Conservation (phyloP, 2,113 vertebrate species). For the Sinocyclocheilus anshuiensis region DNA sequence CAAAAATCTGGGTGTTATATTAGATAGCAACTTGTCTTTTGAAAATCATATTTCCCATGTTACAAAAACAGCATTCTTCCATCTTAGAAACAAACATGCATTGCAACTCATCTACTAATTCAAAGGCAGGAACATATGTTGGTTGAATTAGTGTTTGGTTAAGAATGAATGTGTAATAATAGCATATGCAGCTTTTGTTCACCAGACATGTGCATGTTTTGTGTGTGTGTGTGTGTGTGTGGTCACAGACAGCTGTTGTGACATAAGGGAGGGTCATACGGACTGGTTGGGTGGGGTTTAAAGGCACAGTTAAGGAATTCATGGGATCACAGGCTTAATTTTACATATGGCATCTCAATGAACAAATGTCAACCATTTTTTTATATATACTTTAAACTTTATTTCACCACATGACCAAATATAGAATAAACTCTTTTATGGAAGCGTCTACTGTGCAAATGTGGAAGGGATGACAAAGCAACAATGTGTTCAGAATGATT, state of each 20-base stretch:
- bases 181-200: not conserved
- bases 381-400: not conserved
- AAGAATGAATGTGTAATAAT: conserved; percentile 7
- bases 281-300: not conserved
- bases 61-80: too few relatives aligned
- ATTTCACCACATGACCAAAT: conserved; percentile 8
- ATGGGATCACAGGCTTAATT: not conserved
- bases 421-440: conserved; percentile 9
- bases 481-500: not conserved
- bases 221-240: not conserved
- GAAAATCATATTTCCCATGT: too few relatives aligned
- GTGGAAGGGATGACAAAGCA: not conserved
- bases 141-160: not conserved
- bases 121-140: not conserved
- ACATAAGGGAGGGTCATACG: not conserved
- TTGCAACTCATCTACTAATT: not conserved
- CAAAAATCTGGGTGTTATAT: too few relatives aligned
- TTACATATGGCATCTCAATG: not conserved
- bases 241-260: not conserved
- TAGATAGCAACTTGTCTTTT: too few relatives aligned
- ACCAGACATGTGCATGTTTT: too few relatives aligned
- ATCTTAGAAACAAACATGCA: too few relatives aligned
- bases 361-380: not conserved
- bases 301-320: not conserved
- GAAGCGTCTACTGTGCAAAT: not conserved